phyloP scores from a whole-genome alignment of 2,888 invertebrate genomes.

The Meghimatium bilineatum region DNA sequence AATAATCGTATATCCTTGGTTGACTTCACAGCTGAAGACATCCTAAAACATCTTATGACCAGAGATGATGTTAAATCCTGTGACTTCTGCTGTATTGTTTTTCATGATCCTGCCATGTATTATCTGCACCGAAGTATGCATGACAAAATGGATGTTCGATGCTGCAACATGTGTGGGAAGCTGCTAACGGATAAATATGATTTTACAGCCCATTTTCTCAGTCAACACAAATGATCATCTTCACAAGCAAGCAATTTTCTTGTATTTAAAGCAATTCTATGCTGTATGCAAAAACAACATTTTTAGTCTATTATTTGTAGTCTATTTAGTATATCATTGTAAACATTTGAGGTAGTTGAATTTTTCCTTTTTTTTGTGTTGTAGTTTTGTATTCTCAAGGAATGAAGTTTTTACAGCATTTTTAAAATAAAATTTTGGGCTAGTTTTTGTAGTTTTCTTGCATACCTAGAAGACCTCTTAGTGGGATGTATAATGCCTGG shows the following conservation, averaged over 20 bases:
- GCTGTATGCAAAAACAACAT: not conserved
- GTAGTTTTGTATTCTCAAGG: no score
- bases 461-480: no score
- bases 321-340: not conserved
- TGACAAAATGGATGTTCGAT: constrained; percentile 64
- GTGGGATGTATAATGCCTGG: no score
- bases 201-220: constrained; percentile 63
- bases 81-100: constrained; percentile 62
- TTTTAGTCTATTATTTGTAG: no score
- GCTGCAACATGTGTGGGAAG: constrained; percentile 64
- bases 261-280: not conserved
- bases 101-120: constrained; percentile 65
- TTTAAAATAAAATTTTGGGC: no score
- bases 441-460: no score
- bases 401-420: no score
- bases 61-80: constrained; percentile 62
- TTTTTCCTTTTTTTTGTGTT: not conserved
- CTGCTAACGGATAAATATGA: constrained; percentile 61
- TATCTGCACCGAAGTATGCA: constrained; percentile 65
- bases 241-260: not conserved
- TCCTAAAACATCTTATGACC: constrained; percentile 61
- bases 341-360: not conserved
- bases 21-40: constrained; percentile 61
- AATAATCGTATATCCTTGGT: constrained; percentile 60
- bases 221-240: constrained; percentile 57